Base-by-base conservation (phyloP, 1,140 invertebrate genomes). In the Drosophila sechellia region DNA sequence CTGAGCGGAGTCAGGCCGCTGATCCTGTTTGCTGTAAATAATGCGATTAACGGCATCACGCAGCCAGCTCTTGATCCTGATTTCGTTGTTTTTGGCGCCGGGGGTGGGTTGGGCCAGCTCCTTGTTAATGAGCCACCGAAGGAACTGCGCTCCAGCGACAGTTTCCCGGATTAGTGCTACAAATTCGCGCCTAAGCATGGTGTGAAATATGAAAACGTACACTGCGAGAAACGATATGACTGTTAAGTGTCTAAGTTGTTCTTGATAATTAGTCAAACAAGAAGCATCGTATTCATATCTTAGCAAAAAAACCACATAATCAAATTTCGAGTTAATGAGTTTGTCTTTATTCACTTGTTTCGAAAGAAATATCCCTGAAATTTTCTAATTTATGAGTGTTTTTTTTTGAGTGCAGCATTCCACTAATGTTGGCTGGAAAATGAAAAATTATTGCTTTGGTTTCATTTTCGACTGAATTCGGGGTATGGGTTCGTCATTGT, bases 1-100 rank as follows among this genome's bases (percentile, higher is more conserved):
- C 65, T 63, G 66, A 73, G 65, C 74, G 70, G 71, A 87, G 84
- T 87, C 83, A 87, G 71, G 46, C 71, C 90, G 65, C 85, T 92
- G 91, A 92, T 92, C 91, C 91, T 86, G 75, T 85, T 90, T 92
- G 91, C 90, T 92, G 91, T 92, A 92, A 92, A 92, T 92, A 92
- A 92, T 92, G 84, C 87, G 91, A 92, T 92, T 91, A 92, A 89
- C 84, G 83, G 81, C 81, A 90, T 89, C 84, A 89, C 79, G 85
- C 78, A 86, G 78, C 52, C 50, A 79, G 57, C 73, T 54, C 11
- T 39, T 56, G 34, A 70, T 76, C 72, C 72, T 54, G 72, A 43
- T 75, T 57, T 15, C 12, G 4, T 15, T 17, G n/a, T 8, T 8
- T 31, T 31, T 13, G 15, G 39, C 17, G 12, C 13, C 3, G 39